Percentiles rank a stretch among this genome's conserved stretches.
Conservation (phyloP, 2,113 vertebrate species). For the Otis tarda region DNA sequence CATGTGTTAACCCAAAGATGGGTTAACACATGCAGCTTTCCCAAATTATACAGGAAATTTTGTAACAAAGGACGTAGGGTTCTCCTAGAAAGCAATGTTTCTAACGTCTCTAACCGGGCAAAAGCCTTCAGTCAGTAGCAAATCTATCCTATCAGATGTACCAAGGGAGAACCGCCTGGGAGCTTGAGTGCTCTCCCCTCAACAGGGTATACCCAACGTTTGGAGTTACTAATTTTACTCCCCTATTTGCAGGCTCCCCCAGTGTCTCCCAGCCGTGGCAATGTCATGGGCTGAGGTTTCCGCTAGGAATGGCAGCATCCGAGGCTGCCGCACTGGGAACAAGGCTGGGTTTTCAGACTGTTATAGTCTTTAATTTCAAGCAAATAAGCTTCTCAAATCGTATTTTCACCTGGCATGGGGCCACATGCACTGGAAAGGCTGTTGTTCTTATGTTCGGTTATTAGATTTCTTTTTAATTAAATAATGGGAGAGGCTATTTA, state of each 20-base stretch:
- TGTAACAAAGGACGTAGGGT: background rate
- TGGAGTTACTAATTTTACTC: background rate
- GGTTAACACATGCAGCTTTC: background rate
- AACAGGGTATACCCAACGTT: fast-evolving
- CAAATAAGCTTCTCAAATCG: background rate
- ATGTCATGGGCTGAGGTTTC: background rate
- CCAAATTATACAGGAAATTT: background rate
- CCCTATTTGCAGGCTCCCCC: background rate
- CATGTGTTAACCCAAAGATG: background rate
- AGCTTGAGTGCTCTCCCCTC: background rate
- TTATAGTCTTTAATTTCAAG: background rate
- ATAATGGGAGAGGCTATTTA: conserved; percentile 22
- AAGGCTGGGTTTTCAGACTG: background rate
- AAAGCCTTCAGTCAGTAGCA: background rate
- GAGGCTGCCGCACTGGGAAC: background rate
- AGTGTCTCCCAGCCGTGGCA: background rate
- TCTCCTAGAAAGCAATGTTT: background rate
- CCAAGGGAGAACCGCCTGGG: background rate
- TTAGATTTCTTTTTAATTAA: conserved; percentile 34
- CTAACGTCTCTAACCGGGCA: background rate
- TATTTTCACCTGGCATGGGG: background rate
- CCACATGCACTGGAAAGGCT: background rate
- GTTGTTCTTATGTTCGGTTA: background rate
- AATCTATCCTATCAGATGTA: background rate
- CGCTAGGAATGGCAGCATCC: background rate